These are phyloP conservation scores for Pegoplata infirma DNA, from an alignment of 2,888 invertebrate species.

Conservation along the genomic window DNA sequence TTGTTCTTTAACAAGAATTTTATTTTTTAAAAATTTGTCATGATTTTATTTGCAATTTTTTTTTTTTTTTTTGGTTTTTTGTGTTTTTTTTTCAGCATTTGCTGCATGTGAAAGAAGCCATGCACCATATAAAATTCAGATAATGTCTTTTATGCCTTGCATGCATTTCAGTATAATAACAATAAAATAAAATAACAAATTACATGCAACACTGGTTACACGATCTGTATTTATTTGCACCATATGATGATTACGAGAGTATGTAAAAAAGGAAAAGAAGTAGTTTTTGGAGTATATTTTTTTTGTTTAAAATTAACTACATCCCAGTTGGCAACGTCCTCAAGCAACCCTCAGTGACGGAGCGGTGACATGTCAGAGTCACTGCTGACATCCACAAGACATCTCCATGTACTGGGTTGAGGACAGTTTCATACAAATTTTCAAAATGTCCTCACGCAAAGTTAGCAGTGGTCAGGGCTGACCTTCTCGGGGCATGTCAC, in stretches of 20 bases:
- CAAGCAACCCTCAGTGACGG: too few species aligned
- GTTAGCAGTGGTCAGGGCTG: too few species aligned
- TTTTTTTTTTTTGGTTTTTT: not conserved
- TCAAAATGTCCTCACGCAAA: too few species aligned
- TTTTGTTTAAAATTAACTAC: too few species aligned
- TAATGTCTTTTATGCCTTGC: constrained; percentile 59
- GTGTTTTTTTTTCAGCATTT: constrained; percentile 42
- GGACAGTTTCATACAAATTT: too few species aligned
- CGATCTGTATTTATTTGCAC: constrained; percentile 49
- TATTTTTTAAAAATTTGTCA: constrained; percentile 49
- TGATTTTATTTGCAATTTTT: constrained; percentile 32
- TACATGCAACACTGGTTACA: constrained; percentile 74
- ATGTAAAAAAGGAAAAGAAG: too few species aligned
- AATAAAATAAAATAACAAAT: constrained; percentile 76
- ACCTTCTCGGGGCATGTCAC: too few species aligned
- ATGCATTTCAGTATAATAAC: constrained; percentile 69
- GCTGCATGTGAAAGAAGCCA: constrained; percentile 54
- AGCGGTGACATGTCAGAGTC: too few species aligned
- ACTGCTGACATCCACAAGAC: too few species aligned
- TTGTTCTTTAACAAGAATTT: constrained; percentile 50
- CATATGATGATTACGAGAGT: not conserved
- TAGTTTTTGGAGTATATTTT: too few species aligned
- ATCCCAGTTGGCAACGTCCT: too few species aligned
- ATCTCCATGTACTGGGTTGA: too few species aligned
- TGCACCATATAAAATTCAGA: constrained; percentile 57